Percentiles rank a stretch among this genome's conserved stretches.
Conservation (phyloP, 2,888 invertebrate species). For the Drosophila falleni region DNA sequence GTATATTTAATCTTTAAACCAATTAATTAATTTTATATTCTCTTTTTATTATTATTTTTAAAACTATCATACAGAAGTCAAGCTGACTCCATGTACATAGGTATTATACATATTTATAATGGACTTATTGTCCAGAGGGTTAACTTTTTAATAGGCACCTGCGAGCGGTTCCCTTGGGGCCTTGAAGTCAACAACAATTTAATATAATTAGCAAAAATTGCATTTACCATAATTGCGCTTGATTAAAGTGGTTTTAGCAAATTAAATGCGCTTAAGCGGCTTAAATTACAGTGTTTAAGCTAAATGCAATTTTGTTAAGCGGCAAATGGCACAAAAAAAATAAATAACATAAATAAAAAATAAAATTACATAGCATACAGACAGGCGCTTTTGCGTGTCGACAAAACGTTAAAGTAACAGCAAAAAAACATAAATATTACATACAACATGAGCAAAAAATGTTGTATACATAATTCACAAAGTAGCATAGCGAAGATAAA, state of each 20-base stretch:
- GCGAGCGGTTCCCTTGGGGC: constrained; percentile 2
- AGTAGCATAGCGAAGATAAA: not conserved
- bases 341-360: constrained; percentile 12
- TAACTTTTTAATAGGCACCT: constrained; percentile 1
- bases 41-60: not conserved
- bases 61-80: not conserved
- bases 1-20: not conserved
- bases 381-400: constrained; percentile 64
- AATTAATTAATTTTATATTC: not conserved
- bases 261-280: constrained; percentile 72
- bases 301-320: constrained; percentile 73
- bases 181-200: constrained; percentile 26
- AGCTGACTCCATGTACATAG: not conserved
- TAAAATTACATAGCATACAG: constrained; percentile 45
- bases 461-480: not conserved
- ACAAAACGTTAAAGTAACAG: constrained; percentile 34
- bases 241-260: constrained; percentile 71
- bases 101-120: not conserved
- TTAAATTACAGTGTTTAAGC: constrained; percentile 77
- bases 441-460: constrained; percentile 35
- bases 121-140: not conserved
- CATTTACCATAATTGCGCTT: constrained; percentile 65
- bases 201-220: constrained; percentile 54
- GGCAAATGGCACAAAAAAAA: constrained; percentile 30
- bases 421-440: constrained; percentile 17